Evolutionary conservation across 1,140 invertebrate species (phyloP).

Genomic region (Hirudo medicinalis): DNA sequence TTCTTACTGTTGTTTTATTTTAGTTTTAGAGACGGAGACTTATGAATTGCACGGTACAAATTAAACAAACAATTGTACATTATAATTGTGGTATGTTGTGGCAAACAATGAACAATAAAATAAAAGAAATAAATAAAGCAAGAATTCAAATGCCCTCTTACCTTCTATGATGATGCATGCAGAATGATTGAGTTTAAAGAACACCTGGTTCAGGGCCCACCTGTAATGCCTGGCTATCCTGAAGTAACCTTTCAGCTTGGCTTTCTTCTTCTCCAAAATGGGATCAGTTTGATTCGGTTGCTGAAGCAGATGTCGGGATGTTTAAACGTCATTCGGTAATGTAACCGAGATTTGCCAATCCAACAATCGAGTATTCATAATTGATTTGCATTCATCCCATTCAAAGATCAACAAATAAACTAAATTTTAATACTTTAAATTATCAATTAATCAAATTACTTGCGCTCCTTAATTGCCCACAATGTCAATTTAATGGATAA

Average conservation of each 20-base stretch:
- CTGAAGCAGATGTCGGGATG: slow-evolving; percentile 40
- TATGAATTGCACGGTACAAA: no score
- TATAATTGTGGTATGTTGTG: background rate
- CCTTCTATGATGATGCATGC: slow-evolving; percentile 83
- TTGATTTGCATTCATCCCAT: background rate
- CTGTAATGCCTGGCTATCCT: slow-evolving; percentile 87
- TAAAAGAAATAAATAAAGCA: background rate
- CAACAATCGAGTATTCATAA: background rate
- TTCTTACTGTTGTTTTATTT: no score
- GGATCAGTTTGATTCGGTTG: slow-evolving; percentile 85
- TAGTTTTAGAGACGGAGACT: no score
- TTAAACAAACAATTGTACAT: background rate
- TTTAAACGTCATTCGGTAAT: background rate
- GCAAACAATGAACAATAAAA: background rate
- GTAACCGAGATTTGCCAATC: no score
- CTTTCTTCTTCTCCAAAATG: slow-evolving; percentile 66
- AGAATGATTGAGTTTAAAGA: slow-evolving; percentile 63
- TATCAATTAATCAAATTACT: no score
- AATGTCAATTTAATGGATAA: background rate
- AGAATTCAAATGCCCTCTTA: background rate
- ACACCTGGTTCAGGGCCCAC: slow-evolving; percentile 84
- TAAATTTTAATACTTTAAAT: no score
- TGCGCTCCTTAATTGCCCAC: no score
- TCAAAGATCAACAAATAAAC: no score
- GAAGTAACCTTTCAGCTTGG: slow-evolving; percentile 89